These are phyloP conservation scores for Cerastoderma edule DNA, from an alignment of 2,888 invertebrate species.

Conservation along the genomic window DNA sequence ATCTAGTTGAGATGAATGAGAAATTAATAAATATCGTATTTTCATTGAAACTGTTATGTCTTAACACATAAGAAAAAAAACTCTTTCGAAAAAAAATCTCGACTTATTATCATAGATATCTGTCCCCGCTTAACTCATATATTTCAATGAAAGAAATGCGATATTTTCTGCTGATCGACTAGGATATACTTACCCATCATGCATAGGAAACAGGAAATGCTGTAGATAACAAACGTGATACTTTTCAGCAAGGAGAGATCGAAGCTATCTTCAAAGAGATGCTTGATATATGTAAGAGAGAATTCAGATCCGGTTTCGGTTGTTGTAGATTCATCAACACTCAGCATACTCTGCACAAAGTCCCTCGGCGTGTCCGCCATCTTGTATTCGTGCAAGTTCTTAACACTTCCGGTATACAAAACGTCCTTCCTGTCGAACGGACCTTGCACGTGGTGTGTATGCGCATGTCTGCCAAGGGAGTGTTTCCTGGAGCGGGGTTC, in stretches of 20 bases:
- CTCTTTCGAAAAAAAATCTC: too few species aligned
- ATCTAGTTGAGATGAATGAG: too few species aligned
- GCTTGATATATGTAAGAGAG: background rate
- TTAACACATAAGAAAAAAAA: too few species aligned
- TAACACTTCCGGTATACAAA: conserved; percentile 97
- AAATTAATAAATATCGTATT: too few species aligned
- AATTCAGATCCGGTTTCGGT: conserved; percentile 2
- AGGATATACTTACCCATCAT: conserved; percentile 76
- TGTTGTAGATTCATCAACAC: conserved; percentile 28
- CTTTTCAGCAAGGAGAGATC: conserved; percentile 93
- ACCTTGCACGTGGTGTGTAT: conserved; percentile 60
- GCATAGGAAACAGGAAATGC: conserved; percentile 77
- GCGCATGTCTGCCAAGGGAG: background rate
- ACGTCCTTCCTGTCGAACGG: conserved; percentile 97
- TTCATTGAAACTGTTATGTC: too few species aligned
- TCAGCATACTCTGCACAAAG: conserved; percentile 58
- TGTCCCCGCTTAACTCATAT: too few species aligned
- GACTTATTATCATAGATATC: too few species aligned
- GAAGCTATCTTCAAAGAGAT: conserved; percentile 83
- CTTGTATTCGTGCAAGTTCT: conserved; percentile 87
- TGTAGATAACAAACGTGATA: conserved; percentile 88
- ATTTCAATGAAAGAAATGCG: too few species aligned
- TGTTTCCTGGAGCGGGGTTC: conserved; percentile 32
- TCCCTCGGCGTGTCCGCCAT: conserved; percentile 56
- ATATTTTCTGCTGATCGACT: too few species aligned